Evolutionary conservation across 2,888 invertebrate species (phyloP).

Genomic region (Barypeithes pellucidus): DNA sequence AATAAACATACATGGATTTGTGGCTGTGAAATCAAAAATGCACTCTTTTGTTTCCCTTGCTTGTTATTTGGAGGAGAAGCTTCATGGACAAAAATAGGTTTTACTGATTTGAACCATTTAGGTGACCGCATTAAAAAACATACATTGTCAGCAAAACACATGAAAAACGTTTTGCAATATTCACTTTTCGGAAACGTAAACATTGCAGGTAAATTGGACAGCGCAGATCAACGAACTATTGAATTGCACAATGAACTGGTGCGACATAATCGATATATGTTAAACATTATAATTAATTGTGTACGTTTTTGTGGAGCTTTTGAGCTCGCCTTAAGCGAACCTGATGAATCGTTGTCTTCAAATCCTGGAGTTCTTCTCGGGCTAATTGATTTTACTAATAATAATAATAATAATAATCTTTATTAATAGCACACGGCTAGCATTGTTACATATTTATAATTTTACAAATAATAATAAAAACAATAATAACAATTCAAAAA

Average conservation of each 20-base stretch:
- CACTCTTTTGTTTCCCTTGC: no score
- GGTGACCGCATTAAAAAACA: slow-evolving; percentile 27
- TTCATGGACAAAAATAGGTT: slow-evolving; percentile 48
- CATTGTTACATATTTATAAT: no score
- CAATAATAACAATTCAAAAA: no score
- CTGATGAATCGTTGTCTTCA: slow-evolving; percentile 28
- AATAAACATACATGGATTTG: no score
- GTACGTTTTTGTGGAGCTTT: slow-evolving; percentile 43
- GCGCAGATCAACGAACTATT: slow-evolving; percentile 35
- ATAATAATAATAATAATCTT: no score
- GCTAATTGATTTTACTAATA: no score
- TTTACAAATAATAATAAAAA: no score
- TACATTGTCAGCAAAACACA: slow-evolving; percentile 38
- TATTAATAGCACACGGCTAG: no score
- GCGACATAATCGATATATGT: slow-evolving; percentile 42
- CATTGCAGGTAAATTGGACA: slow-evolving; percentile 36
- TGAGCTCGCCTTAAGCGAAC: slow-evolving; percentile 40
- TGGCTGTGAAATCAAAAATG: no score
- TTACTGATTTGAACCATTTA: slow-evolving; percentile 41
- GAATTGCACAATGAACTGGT: slow-evolving; percentile 43
- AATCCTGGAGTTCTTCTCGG: slow-evolving; percentile 46
- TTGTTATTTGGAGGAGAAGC: no score
- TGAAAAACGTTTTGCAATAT: slow-evolving; percentile 45
- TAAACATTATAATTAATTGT: slow-evolving; percentile 47
- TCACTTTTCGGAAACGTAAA: slow-evolving; percentile 42